Conservation (phyloP, 2,888 invertebrate genomes). For the Mamestra brassicae region DNA sequence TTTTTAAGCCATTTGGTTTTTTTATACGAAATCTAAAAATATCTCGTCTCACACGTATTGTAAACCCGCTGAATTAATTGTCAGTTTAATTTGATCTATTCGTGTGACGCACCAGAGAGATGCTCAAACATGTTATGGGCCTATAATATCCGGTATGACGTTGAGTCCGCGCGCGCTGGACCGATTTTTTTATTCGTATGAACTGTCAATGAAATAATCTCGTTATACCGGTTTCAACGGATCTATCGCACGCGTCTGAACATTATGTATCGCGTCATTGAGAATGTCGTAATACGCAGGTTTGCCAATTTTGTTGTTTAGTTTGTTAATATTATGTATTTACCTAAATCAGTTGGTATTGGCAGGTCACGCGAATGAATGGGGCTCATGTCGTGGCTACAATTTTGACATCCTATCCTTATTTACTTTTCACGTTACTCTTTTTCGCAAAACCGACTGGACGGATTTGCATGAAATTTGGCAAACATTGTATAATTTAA, state of each 20-base stretch:
- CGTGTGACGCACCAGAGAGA: conserved; percentile 23
- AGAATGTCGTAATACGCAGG: conserved; percentile 12
- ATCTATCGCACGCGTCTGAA: conserved; percentile 13
- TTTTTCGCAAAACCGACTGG: too few relatives aligned
- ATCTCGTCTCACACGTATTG: neutral
- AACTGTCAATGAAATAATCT: conserved; percentile 13
- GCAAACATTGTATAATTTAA: too few relatives aligned
- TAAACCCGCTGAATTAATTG: conserved; percentile 27
- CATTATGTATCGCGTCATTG: conserved; percentile 28
- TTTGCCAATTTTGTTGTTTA: neutral
- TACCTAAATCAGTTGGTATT: too few relatives aligned
- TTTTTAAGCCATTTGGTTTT: conserved; percentile 29
- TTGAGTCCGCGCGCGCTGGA: neutral
- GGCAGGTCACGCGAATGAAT: too few relatives aligned
- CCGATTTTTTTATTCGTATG: conserved; percentile 9
- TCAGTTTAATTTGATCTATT: neutral
- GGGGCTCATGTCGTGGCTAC: too few relatives aligned
- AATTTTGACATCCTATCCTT: too few relatives aligned
- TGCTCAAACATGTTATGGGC: conserved; percentile 9
- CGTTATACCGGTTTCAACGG: conserved; percentile 22
- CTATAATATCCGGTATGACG: conserved; percentile 24
- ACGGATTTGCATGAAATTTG: too few relatives aligned
- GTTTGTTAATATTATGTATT: neutral
- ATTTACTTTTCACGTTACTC: too few relatives aligned
- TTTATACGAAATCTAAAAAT: conserved; percentile 26